Evolutionary conservation across 1,140 invertebrate genomes (phyloP), one percentile per base, ranked within the genome.

Genomic region (Chelonus insularis): DNA sequence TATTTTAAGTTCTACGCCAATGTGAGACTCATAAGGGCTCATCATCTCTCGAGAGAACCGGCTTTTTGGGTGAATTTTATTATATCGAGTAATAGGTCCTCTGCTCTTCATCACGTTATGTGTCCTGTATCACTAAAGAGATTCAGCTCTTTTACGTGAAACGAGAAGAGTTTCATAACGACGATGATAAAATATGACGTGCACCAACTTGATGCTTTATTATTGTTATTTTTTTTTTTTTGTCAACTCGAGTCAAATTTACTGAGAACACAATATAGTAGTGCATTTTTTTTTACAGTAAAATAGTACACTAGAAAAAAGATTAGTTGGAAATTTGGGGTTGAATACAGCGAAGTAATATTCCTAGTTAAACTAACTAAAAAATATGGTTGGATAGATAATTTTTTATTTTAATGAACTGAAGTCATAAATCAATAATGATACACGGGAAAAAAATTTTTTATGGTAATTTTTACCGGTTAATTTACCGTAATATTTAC

Each of bases 181-280:
- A 75, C 65, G 61, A 37, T 55, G 68, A 72, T 72, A 73, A 74
- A 73, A 74, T 71, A 72, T 67, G 66, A 72, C 60, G 60, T 54
- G 62, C 62, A 67, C 18, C 32, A 45, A 29, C 34, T n/a, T 25
- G 43, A 37, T 36, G 16, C 45, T 50, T 51, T 62, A 48, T 48
- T 8, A 36, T 25, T 12, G 37, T 16, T n/a, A 48, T 12, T 37
- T 34, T 45, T 47, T 50, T 4, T 34, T 39, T 18, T 47, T 34
- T 36, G n/a, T 37, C 20, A 20, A 9, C 36, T 25, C 34, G 45
- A 34, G 34, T 29, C 21, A 18, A 25, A 43, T 43, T 43, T 14
- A 43, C 41, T 14, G 41, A 16, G 41, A 43, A 43, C n/a, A 23
- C 21, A 23, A 18, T 18, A 25, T 25, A 48, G 23, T 20, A 20